These are phyloP conservation scores for Lasioglossum villosulum DNA, from an alignment of 2,888 invertebrate genomes.

Conservation along the genomic window DNA sequence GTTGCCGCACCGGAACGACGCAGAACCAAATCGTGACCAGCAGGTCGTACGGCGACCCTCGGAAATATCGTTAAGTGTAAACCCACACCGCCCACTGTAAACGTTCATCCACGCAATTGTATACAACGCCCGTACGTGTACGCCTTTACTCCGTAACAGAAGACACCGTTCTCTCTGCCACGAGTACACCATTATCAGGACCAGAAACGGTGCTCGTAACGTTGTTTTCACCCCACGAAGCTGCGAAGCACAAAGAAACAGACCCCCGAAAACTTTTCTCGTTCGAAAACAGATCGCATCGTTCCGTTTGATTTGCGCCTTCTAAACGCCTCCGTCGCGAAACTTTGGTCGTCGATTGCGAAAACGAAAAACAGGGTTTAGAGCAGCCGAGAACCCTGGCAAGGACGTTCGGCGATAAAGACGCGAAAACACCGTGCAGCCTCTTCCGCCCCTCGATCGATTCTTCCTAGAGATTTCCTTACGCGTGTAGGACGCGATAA, in stretches of 20 bases:
- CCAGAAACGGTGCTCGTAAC: constrained; percentile 31
- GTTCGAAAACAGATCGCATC: constrained; percentile 20
- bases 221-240: constrained; percentile 28
- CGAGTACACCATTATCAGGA: constrained; percentile 45
- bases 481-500: background rate
- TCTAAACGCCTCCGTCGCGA: background rate
- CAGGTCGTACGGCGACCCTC: constrained; percentile 51
- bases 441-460: background rate
- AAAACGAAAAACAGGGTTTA: background rate
- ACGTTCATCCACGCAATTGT: constrained; percentile 42
- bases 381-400: background rate
- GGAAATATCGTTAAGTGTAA: constrained; percentile 47
- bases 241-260: constrained; percentile 47
- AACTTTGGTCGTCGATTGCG: constrained; percentile 9
- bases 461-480: background rate
- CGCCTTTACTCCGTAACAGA: constrained; percentile 30
- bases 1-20: background rate
- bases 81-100: constrained; percentile 44
- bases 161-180: background rate
- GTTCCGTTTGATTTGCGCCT: constrained; percentile 14
- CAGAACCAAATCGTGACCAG: constrained; percentile 27
- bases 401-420: background rate
- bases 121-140: constrained; percentile 34
- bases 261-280: constrained; percentile 28
- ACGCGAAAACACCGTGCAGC: background rate